Evolutionary conservation across 92 coral and sea anemone genomes (phyloP), one percentile per base, ranked within the genome.

Genomic region (Isaurus tuberculatus): DNA sequence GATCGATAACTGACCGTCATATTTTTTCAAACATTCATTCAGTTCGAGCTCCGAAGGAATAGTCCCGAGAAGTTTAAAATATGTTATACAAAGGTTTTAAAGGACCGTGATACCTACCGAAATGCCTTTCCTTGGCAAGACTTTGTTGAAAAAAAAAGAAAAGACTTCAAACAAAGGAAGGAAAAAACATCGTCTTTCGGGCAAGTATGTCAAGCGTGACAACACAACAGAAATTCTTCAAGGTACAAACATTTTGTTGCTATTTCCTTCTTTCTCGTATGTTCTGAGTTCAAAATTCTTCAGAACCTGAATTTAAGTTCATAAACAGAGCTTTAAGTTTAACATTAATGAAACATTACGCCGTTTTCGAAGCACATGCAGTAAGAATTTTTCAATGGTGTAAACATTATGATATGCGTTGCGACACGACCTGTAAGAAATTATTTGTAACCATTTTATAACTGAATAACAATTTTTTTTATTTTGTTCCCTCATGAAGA

Each of bases 91-190:
- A 26, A 58, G 29, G 58, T 77, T 48, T 77, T 36, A 29, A 77
- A 29, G 31, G 13, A 16, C 25, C 11, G 16, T 77, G 5, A 28
- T 20, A n/a, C 9, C 78, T 19, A 15, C 20, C 26, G 78, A 73
- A 73, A 97, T 97, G 99, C 99, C 99, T 85, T 94, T 97, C 88
- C 94, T 92, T 65, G 79, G 94, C 48, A 90, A 90, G 84, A 84
- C 90, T 70, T 90, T 96, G 90, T 75, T 90, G 61, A 92, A 90
- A 89, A 95, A 91, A 75, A 97, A 94, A 86, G 99, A 94, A 68
- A 97, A 97, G 53, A 85, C 89, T 5, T 67, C 84, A 64, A 85
- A 89, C 32, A 44, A 87, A 64, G 82, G 70, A 36, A 77, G 53
- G 53, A 93, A 93, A 58, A 91, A 89, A 72, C 87, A 86, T 34